Base-by-base conservation (phyloP, 2,113 vertebrate species). In the Glaucidium brasilianum region DNA sequence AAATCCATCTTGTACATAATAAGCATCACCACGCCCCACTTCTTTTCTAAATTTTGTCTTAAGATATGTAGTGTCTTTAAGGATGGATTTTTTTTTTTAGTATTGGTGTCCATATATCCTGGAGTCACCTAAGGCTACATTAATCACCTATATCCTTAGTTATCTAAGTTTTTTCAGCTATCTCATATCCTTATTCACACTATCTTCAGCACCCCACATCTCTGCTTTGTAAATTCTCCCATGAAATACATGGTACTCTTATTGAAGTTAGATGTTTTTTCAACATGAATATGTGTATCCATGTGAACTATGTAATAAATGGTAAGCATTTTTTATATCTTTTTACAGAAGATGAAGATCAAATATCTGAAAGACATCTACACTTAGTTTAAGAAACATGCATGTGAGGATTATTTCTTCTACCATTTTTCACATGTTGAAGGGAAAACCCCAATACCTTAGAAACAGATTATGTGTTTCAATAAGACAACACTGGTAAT, bases 381-480 rank as follows among this genome's bases (percentile, higher is more conserved):
- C 19, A 23, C 50, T 72, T 59, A 63, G 3, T 62, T 88, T 47
- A 79, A 68, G n/a, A 85, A 52, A 55, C 16, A 10, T 13, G 5
- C 41, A 76, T 60, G 12, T 15, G 22, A 25, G 1, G 10, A 50
- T 45, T 82, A 6, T 49, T 80, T 90, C 69, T 83, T 59, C 35
- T 52, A 25, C 52, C 2, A 11, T n/a, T 94, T 93, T 79, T 82
- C 15, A 23, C 69, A 3, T 68, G 20, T 56, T 39, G 26, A 67
- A 80, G 4, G 2, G 2, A 32, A 67, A 83, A 76, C 1, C 0
- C 0, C 14, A 59, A 5, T 3, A 12, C 2, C 8, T 3, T 47
- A 45, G 35, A 83, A 72, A 50, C 0, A 84, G 4, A 59, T 58
- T 23, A 43, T 23, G 15, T 0, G 3, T 66, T 77, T 78, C 23